Percentiles rank a stretch among this genome's conserved stretches.
Evolutionary conservation across 2,797 vertebrate genomes (phyloP).

Genomic region (Danio kyathit): DNA sequence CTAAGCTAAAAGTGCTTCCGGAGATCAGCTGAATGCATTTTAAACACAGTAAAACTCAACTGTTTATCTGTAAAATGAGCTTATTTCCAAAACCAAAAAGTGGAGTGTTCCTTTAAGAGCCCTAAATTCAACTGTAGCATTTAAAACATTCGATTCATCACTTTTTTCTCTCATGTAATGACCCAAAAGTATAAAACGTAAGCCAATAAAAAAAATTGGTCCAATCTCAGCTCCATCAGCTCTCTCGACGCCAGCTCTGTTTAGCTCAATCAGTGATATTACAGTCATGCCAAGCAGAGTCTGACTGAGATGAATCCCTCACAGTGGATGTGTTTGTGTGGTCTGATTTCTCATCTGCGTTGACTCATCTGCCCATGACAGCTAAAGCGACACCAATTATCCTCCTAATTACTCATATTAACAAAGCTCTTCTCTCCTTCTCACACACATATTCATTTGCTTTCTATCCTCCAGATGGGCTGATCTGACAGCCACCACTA

Average conservation of each 20-base stretch:
- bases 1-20: too few relatives aligned
- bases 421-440: constrained; percentile 62
- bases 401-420: constrained; percentile 80
- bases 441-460: constrained; percentile 25
- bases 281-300: constrained; percentile 9
- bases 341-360: constrained; percentile 37
- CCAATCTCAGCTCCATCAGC: neutral
- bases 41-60: too few relatives aligned
- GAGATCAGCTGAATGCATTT: too few relatives aligned
- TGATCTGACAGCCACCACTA: constrained; percentile 11
- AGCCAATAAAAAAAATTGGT: neutral
- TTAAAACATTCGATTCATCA: neutral
- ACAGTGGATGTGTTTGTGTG: constrained; percentile 23
- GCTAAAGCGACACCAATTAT: constrained; percentile 83
- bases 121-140: neutral
- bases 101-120: too few relatives aligned
- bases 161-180: neutral
- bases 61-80: too few relatives aligned
- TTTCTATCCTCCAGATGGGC: constrained; percentile 16
- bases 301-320: constrained; percentile 23
- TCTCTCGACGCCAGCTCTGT: neutral
- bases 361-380: constrained; percentile 77
- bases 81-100: too few relatives aligned
- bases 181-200: neutral
- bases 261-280: constrained; percentile 24